Percentiles rank a stretch among this genome's conserved stretches.
These are phyloP conservation scores for Pipistrellus nathusii DNA, from an alignment of 2,797 vertebrate species.

Conservation along the genomic window DNA sequence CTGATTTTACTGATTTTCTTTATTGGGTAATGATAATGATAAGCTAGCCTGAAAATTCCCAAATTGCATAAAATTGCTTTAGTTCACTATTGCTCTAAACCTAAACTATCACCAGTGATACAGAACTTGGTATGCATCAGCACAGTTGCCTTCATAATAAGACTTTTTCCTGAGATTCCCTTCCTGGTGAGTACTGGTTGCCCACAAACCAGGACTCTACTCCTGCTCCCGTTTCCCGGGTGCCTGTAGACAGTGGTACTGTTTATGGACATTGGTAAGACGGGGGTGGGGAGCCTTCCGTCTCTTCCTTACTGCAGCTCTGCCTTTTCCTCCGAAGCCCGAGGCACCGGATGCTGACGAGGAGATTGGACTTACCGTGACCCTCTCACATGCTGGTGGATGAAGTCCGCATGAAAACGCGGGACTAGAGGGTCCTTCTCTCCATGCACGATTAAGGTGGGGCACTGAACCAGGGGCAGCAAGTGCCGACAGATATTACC, in stretches of 20 bases:
- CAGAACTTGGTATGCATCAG: neutral
- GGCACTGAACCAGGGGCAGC: slow-evolving; percentile 91
- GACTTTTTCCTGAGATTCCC: neutral
- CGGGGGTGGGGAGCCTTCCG: fast-evolving
- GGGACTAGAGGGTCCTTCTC: slow-evolving; percentile 94
- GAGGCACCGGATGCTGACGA: fast-evolving
- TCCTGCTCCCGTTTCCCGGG: neutral
- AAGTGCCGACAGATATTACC: slow-evolving; percentile 93
- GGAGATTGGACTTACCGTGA: slow-evolving; percentile 89
- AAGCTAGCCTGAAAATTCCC: neutral
- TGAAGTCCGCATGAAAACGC: slow-evolving; percentile 90
- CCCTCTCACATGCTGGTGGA: slow-evolving; percentile 90
- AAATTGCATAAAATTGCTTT: neutral
- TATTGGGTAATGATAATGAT: neutral
- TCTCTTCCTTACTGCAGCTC: neutral
- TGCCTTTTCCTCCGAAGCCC: neutral
- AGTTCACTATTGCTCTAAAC: neutral
- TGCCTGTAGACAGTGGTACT: neutral
- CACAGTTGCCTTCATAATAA: neutral
- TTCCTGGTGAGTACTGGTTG: fast-evolving
- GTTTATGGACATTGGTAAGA: neutral
- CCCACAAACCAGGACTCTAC: neutral
- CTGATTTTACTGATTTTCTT: neutral
- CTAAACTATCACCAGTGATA: neutral
- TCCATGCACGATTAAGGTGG: slow-evolving; percentile 94